Conservation (phyloP, 2,888 invertebrate genomes). For the Rhopalosiphum nymphaeae region DNA sequence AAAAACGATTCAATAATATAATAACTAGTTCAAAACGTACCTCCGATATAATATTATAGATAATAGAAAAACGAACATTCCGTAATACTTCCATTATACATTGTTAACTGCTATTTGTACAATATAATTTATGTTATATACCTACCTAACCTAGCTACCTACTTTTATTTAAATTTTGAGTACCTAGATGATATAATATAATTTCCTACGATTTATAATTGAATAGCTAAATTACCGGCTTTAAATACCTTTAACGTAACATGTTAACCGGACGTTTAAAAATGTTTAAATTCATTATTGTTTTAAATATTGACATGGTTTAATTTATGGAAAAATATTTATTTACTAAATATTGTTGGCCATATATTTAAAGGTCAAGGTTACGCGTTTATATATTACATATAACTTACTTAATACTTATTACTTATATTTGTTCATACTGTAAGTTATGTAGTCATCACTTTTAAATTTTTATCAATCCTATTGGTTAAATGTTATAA, state of each 20-base stretch:
- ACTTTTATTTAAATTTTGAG: not conserved
- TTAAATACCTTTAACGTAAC: not conserved
- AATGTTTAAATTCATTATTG: not conserved
- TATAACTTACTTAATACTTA: not conserved
- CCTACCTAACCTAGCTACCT: not conserved
- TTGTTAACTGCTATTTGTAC: not conserved
- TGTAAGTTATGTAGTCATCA: not conserved
- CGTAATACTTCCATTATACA: not conserved
- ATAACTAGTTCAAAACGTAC: not conserved
- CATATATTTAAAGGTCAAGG: conserved; percentile 39
- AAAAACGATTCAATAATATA: not conserved
- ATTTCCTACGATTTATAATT: not conserved
- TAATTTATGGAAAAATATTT: conserved; percentile 15
- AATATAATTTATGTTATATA: not conserved
- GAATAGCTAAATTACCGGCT: not conserved
- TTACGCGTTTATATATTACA: not conserved
- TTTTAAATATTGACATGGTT: not conserved
- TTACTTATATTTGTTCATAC: not conserved
- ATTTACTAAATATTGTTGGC: conserved; percentile 1
- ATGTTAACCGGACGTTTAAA: not conserved
- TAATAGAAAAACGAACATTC: not conserved
- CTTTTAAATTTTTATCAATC: not conserved
- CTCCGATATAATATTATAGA: not conserved
- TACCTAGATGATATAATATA: not conserved
- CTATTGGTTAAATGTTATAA: not conserved